These are phyloP conservation scores for Frieseomelitta varia DNA, from an alignment of 1,140 invertebrate genomes.

Conservation along the genomic window DNA sequence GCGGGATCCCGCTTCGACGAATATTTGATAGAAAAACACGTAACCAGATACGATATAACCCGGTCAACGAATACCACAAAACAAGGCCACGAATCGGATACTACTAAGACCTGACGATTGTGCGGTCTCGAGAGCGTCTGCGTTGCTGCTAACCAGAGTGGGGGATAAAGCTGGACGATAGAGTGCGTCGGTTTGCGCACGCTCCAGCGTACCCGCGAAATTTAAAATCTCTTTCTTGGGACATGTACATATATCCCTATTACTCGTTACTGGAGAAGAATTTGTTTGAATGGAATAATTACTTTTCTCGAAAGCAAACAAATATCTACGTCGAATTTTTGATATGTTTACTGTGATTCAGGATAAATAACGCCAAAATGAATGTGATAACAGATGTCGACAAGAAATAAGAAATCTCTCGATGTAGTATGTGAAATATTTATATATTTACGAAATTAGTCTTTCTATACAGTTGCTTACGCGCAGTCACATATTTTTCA, in stretches of 20 bases:
- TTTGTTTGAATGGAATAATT: background rate
- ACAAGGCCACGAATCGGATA: constrained; percentile 39
- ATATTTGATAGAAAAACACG: constrained; percentile 34
- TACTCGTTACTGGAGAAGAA: background rate
- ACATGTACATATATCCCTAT: background rate
- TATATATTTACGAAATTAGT: constrained; percentile 82
- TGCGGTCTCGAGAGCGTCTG: constrained; percentile 46
- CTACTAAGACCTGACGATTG: constrained; percentile 41
- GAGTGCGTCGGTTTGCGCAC: constrained; percentile 26
- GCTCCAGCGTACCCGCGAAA: constrained; percentile 17
- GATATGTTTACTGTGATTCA: constrained; percentile 18
- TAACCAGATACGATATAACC: constrained; percentile 32
- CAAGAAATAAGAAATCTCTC: constrained; percentile 40
- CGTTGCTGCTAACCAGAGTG: constrained; percentile 9
- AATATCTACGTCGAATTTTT: constrained; percentile 18
- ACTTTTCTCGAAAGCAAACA: constrained; percentile 12
- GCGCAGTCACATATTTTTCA: constrained; percentile 69
- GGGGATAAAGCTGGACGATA: constrained; percentile 21
- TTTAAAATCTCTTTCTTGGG: constrained; percentile 18
- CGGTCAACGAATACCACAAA: constrained; percentile 51
- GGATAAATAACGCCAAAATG: constrained; percentile 2
- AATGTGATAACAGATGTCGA: background rate
- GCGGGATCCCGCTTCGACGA: constrained; percentile 16
- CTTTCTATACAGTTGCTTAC: constrained; percentile 80
- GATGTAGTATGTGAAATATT: constrained; percentile 79